These are phyloP conservation scores for Hippoglossus stenolepis DNA, from an alignment of 2,113 vertebrate species.

Conservation along the genomic window DNA sequence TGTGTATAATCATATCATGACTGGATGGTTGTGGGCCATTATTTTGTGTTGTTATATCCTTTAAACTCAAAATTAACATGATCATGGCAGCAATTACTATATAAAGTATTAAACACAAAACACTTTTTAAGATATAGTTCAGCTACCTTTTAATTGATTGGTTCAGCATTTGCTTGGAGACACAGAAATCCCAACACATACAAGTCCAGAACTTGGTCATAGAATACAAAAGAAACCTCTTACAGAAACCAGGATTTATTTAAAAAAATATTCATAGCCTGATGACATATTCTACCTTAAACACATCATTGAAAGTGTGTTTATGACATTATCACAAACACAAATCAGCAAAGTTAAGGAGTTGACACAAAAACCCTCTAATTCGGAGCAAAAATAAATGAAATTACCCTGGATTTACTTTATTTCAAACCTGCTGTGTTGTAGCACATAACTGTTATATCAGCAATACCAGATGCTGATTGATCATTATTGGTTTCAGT, in stretches of 20 bases:
- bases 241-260: constrained; percentile 30
- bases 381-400: background rate
- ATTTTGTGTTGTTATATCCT: too few species aligned
- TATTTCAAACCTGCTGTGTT: constrained; percentile 8
- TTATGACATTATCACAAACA: background rate
- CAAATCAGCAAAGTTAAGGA: background rate
- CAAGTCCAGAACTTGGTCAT: background rate
- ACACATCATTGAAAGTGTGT: background rate
- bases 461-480: background rate
- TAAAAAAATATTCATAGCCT: background rate
- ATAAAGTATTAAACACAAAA: too few species aligned
- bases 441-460: background rate
- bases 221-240: background rate
- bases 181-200: background rate
- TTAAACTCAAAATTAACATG: too few species aligned
- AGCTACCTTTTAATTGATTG: background rate
- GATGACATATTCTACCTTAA: constrained; percentile 22
- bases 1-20: too few species aligned
- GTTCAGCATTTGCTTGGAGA: background rate
- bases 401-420: background rate
- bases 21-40: too few species aligned
- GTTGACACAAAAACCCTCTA: background rate
- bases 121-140: too few species aligned
- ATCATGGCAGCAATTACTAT: too few species aligned
- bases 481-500: background rate